phyloP scores from a whole-genome alignment of 2,113 vertebrate species.

The Calidris pygmaea region DNA sequence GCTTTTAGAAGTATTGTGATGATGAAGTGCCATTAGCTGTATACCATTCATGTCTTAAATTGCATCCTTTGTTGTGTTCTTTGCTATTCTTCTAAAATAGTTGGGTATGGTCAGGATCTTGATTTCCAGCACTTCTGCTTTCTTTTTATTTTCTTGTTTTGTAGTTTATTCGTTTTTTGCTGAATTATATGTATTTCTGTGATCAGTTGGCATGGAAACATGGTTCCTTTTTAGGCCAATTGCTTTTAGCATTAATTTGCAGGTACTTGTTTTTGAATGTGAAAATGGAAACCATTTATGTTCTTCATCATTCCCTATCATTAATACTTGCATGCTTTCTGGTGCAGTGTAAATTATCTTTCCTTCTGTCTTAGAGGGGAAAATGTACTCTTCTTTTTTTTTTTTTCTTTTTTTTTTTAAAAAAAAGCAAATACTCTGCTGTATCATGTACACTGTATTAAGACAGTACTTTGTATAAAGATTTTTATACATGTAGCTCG shows the following conservation, averaged over 20 bases:
- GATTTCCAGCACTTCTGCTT: conserved; percentile 4
- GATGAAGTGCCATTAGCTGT: conserved; percentile 28
- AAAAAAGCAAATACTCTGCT: neutral
- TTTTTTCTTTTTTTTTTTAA: neutral
- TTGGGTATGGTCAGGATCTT: conserved; percentile 11
- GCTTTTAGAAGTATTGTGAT: conserved; percentile 5
- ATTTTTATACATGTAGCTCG: neutral
- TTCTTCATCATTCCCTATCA: conserved; percentile 20
- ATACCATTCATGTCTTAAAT: neutral
- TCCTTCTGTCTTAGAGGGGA: neutral
- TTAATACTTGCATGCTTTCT: neutral
- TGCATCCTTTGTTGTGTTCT: conserved; percentile 26
- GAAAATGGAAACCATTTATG: conserved; percentile 48
- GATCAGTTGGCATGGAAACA: conserved; percentile 66
- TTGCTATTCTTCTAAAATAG: conserved; percentile 11
- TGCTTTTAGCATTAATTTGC: conserved; percentile 67
- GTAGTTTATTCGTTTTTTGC: neutral
- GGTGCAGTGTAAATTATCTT: neutral
- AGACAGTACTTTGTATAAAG: neutral
- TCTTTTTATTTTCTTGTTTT: conserved; percentile 25
- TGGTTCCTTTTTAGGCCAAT: conserved; percentile 26
- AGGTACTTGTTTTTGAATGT: conserved; percentile 54
- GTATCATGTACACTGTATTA: neutral
- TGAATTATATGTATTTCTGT: conserved; percentile 38
- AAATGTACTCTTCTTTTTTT: neutral